Evolutionary conservation across 2,888 invertebrate genomes (phyloP).

Genomic region (Lapara coniferarum): DNA sequence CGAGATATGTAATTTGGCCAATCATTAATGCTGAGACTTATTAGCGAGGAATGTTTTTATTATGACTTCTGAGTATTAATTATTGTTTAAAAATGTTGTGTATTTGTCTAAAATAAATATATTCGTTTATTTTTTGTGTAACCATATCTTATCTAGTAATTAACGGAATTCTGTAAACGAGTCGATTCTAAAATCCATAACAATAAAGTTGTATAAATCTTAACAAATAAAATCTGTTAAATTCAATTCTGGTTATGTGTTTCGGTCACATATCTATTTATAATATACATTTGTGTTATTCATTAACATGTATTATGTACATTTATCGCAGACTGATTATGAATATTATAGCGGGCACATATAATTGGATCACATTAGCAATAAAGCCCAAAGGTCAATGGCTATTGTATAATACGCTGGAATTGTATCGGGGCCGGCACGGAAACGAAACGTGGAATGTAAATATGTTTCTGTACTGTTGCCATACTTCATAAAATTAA

Average conservation of each 20-base stretch:
- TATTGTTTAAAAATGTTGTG: no score
- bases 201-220: no score
- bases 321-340: constrained; percentile 2
- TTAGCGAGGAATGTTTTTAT: no score
- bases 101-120: no score
- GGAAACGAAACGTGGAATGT: constrained; percentile 34
- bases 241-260: not conserved
- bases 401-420: constrained; percentile 38
- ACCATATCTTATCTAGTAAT: no score
- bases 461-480: constrained; percentile 17
- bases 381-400: constrained; percentile 45
- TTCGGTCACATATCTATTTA: not conserved
- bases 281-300: not conserved
- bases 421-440: constrained; percentile 36
- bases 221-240: not conserved
- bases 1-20: not conserved
- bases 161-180: no score
- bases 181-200: no score
- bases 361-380: constrained; percentile 38
- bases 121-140: no score
- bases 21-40: not conserved
- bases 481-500: not conserved
- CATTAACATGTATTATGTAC: not conserved
- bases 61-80: no score
- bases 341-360: constrained; percentile 8